Evolutionary conservation across 2,888 invertebrate genomes (phyloP), one percentile per base, ranked within the genome.

Genomic region (Lasioglossum pauxillum): DNA sequence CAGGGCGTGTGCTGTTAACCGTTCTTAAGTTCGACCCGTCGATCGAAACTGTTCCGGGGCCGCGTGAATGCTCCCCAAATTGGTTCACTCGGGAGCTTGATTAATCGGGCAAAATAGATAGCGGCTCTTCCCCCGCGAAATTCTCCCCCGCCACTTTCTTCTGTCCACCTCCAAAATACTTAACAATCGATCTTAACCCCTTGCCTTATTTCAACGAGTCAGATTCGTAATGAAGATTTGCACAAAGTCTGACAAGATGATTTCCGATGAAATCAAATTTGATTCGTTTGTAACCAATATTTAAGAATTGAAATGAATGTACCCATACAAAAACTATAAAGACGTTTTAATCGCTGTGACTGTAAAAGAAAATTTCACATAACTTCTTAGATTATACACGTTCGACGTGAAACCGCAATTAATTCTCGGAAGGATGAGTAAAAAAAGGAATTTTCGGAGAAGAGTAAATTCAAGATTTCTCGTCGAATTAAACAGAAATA

Each of bases 1-100:
- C 60, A 64, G 64, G 64, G 64, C 60, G 84, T 71, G 71, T 35
- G 75, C 44, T 72, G 78, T 75, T 84, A 84, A 84, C 78, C 72
- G 67, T 57, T 75, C 57, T 60, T n/a, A 74, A 69, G 46, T 71
- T 60, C 49, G 14, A 23, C 27, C 64, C 72, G 44, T 74, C 38
- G 71, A 78, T 60, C 69, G 74, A 69, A 69, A 71, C 49, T 49
- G 60, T 67, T 75, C 31, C 35, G 44, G 44, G 72, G 35, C 64
- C 64, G 27, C 57, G 49, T 0, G 67, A 67, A 23, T 46, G 41
- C 27, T 31, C 27, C 57, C 35, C n/a, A n/a, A 74, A 78, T 83
- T 38, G 44, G 38, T 83, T 77, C 67, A 31, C 67, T 35, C 67
- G n/a, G 3, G 46, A 46, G 76, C 75, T 67, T 67, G 76, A 76